Percentiles rank a stretch among this genome's conserved stretches.
Evolutionary conservation across 2,888 invertebrate genomes (phyloP).

Genomic region (Harpalus rufipes): DNA sequence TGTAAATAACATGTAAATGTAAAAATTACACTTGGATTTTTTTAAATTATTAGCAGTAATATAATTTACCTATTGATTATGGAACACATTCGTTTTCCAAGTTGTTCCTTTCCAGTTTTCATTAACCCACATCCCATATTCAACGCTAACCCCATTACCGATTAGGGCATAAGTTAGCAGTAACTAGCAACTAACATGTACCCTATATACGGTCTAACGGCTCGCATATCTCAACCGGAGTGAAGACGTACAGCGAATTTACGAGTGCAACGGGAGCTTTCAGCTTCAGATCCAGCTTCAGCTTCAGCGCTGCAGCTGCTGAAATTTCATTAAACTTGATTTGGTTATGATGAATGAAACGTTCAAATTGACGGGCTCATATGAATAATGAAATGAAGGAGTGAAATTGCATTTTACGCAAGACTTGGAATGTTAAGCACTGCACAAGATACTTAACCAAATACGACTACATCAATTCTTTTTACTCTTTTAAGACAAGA

Average conservation of each 20-base stretch:
- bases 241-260: conserved; percentile 18
- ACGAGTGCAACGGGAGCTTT: conserved; percentile 13
- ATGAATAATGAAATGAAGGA: conserved; percentile 27
- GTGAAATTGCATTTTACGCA: not conserved
- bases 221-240: not conserved
- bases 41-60: not conserved
- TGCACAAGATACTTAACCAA: too few species aligned
- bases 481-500: too few species aligned
- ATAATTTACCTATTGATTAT: not conserved
- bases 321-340: conserved; percentile 39
- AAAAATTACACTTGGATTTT: too few species aligned
- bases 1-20: too few species aligned
- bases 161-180: not conserved
- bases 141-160: not conserved
- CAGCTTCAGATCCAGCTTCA: not conserved
- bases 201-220: not conserved
- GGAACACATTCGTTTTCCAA: too few species aligned
- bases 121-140: not conserved
- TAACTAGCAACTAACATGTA: not conserved
- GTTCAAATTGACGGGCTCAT: conserved; percentile 14
- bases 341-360: conserved; percentile 41
- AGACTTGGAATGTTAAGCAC: not conserved
- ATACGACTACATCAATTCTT: too few species aligned
- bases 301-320: conserved; percentile 5
- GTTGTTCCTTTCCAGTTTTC: too few species aligned